Evolutionary conservation across 2,888 invertebrate species (phyloP), one percentile per base, ranked within the genome.

Genomic region (Parasteatoda lunata): DNA sequence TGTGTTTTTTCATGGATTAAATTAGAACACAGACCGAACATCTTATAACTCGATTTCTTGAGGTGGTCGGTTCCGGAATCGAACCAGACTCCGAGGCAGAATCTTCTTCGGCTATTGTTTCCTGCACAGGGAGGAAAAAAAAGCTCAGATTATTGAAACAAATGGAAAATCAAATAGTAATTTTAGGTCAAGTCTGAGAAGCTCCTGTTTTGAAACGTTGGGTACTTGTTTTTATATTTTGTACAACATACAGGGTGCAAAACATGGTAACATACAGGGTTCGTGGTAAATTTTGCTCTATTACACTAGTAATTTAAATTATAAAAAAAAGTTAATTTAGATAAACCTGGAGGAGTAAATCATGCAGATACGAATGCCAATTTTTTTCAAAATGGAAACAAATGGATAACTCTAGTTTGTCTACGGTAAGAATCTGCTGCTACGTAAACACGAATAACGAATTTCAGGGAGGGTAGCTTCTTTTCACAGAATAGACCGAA

Each of bases 1-100:
- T 1, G 30, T 30, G 30, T 30, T 30, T 30, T n/a, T 30, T 30
- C 4, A 59, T 59, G 7, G 6, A n/a, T n/a, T 66, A 80, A 7
- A 80, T 15, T n/a, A 82, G 64, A 47, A 51, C 66, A 66, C 88
- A 88, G 4, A 88, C 75, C 13, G 84, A 84, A 45, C 88, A 88
- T 15, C 88, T 66, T 30, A 69, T 72, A 8, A 88, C 84, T 9
- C 88, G 84, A 65, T 88, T 88, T 59, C 85, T 7, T 70, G 71
- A n/a, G 79, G 54, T 3, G 69, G 65, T 52, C 3, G 80, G 80
- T 15, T 52, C 80, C 30, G 80, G 66, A 65, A 75, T 71, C 30
- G 75, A 86, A 2, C 66, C 76, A 7, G 71, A 66, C 77, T 81
- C 80, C 45, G 85, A 86, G 4, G 72, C 52, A 3, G 85, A 66